Evolutionary conservation across 2,113 vertebrate species (phyloP).

Genomic region (Poeciliopsis turrubarensis): DNA sequence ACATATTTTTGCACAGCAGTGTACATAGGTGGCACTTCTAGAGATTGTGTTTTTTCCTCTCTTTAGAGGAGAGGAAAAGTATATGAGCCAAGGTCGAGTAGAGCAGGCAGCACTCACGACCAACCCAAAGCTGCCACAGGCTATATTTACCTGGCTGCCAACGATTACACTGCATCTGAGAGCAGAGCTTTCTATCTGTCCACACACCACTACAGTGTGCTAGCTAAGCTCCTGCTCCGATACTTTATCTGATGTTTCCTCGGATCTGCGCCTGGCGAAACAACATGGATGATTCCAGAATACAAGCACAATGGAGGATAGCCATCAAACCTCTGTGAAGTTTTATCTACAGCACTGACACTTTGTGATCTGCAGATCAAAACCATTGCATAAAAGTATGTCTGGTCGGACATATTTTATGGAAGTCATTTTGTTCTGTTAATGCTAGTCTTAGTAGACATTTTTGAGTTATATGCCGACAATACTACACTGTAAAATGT

Average conservation of each 20-base stretch:
- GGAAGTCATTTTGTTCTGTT: conserved; percentile 12
- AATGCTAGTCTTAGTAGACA: neutral
- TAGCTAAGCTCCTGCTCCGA: conserved; percentile 49
- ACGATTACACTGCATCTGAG: conserved; percentile 62
- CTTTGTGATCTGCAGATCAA: conserved; percentile 49
- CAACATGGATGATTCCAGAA: conserved; percentile 47
- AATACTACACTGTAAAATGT: neutral
- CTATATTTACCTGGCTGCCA: conserved; percentile 75
- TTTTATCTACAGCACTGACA: conserved; percentile 31
- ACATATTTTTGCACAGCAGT: neutral
- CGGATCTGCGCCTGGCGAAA: conserved; percentile 38
- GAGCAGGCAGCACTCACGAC: conserved; percentile 61
- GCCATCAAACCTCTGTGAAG: conserved; percentile 38
- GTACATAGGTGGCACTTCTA: neutral
- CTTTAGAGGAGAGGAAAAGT: conserved; percentile 36
- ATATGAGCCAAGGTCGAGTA: conserved; percentile 70
- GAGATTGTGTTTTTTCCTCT: conserved; percentile 19
- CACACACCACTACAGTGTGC: conserved; percentile 37
- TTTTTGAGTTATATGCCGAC: neutral
- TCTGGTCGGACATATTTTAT: conserved; percentile 15
- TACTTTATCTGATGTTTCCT: conserved; percentile 48
- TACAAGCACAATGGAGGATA: conserved; percentile 36
- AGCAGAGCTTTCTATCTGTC: conserved; percentile 40
- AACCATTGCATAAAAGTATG: conserved; percentile 15
- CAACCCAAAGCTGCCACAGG: conserved; percentile 47